A percentile compares a stretch with the other conserved stretches of the same genome.
Evolutionary conservation across 23 tunicate species (phyloP).

Genomic region (Styela clava): DNA sequence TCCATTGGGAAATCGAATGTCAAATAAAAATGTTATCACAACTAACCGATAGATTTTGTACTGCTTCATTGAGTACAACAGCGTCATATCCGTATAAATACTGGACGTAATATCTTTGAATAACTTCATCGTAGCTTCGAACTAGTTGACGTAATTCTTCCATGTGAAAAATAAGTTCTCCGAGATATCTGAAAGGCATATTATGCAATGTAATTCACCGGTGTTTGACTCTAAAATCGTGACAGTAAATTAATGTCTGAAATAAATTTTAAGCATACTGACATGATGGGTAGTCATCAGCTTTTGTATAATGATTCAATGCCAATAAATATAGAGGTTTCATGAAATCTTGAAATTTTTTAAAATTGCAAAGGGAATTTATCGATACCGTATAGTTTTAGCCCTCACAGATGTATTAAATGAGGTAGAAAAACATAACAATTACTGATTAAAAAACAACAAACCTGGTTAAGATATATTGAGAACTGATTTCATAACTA

Average conservation of each 20-base stretch:
- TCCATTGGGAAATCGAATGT: no score
- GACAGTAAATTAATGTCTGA: not conserved
- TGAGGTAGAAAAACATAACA: no score
- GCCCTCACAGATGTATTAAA: no score
- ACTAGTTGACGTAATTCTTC: slow-evolving; percentile 81
- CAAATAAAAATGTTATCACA: no score
- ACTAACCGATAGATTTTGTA: slow-evolving; percentile 85
- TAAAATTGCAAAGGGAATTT: no score
- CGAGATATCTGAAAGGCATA: slow-evolving; percentile 55
- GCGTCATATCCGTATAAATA: slow-evolving; percentile 91
- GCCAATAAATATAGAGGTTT: no score
- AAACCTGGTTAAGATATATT: no score
- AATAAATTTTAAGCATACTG: not conserved
- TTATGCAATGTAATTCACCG: not conserved
- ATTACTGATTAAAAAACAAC: no score
- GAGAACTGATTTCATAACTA: no score
- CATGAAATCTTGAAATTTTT: no score
- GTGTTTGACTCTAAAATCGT: not conserved
- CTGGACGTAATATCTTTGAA: slow-evolving; percentile 87
- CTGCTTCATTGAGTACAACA: slow-evolving; percentile 86
- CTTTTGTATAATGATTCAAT: no score
- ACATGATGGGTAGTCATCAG: not conserved
- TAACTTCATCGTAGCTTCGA: slow-evolving; percentile 77
- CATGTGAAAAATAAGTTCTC: slow-evolving; percentile 89
- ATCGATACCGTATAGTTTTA: no score